These are phyloP conservation scores for Amyelois transitella DNA, from an alignment of 1,140 invertebrate genomes.

Conservation along the genomic window DNA sequence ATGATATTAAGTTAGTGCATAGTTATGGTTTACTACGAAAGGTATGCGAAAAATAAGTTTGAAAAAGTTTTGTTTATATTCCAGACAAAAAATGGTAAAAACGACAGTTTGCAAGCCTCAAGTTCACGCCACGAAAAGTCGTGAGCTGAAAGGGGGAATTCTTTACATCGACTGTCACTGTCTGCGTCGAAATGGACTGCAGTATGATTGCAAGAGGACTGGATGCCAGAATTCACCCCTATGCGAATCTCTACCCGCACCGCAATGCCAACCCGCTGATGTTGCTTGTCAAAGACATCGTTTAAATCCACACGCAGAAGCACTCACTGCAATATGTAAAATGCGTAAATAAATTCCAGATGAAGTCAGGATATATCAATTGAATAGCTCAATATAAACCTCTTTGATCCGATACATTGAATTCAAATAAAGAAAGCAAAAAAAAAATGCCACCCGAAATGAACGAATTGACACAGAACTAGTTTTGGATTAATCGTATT, in stretches of 20 bases:
- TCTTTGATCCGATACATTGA: not conserved
- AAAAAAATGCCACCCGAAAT: not conserved
- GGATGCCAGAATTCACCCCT: constrained; percentile 79
- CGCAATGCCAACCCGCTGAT: constrained; percentile 77
- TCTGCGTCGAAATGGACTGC: constrained; percentile 82
- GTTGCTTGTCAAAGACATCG: constrained; percentile 44
- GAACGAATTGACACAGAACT: constrained; percentile 30
- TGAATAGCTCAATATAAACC: not conserved
- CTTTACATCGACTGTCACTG: constrained; percentile 81
- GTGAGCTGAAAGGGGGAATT: constrained; percentile 78
- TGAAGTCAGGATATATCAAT: not conserved
- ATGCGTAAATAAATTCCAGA: constrained; percentile 14
- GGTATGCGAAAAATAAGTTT: too few species aligned
- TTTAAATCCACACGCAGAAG: constrained; percentile 48
- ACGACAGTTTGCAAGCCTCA: constrained; percentile 13
- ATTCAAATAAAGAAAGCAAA: constrained; percentile 17
- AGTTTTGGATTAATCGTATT: constrained; percentile 21
- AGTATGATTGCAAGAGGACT: constrained; percentile 81
- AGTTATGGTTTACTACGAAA: too few species aligned
- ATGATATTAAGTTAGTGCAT: too few species aligned
- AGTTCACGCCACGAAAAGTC: constrained; percentile 69
- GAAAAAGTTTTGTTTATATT: too few species aligned
- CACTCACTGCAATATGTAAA: constrained; percentile 39
- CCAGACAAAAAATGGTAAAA: constrained; percentile 9
- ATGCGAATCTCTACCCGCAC: constrained; percentile 79